Evolutionary conservation across 2,797 vertebrate genomes (phyloP).

Genomic region (Eulemur mongoz): DNA sequence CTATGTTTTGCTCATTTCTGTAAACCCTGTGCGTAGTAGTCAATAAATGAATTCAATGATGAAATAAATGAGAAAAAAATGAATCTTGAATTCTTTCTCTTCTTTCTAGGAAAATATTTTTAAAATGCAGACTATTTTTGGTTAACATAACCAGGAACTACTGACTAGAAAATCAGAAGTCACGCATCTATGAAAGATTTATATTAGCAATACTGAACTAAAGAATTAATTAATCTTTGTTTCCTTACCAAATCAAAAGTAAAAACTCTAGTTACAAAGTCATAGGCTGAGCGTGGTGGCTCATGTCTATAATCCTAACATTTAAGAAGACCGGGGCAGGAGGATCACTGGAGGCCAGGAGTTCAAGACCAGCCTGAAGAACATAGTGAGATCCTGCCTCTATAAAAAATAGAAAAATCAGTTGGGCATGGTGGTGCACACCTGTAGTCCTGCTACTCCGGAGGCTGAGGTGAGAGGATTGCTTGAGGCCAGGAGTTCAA

Average conservation of each 20-base stretch:
- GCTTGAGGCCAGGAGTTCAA: too few relatives aligned
- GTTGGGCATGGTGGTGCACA: too few relatives aligned
- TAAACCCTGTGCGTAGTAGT: neutral
- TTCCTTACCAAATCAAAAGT: slow-evolving; percentile 10
- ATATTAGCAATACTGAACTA: neutral
- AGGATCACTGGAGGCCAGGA: too few relatives aligned
- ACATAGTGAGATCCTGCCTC: too few relatives aligned
- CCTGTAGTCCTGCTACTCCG: too few relatives aligned
- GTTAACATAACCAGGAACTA: neutral
- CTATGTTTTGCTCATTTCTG: neutral
- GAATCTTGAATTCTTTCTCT: neutral
- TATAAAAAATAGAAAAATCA: too few relatives aligned
- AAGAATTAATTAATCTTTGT: neutral
- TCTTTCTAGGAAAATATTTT: neutral
- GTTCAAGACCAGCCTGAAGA: too few relatives aligned
- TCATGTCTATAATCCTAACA: neutral
- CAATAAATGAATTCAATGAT: neutral
- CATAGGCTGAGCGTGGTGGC: neutral
- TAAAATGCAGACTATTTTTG: neutral
- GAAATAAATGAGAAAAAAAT: neutral
- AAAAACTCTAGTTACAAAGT: neutral
- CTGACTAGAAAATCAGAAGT: neutral
- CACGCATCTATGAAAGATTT: neutral
- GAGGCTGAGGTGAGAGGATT: too few relatives aligned
- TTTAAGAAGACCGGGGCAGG: too few relatives aligned